Percentiles rank a stretch among this genome's conserved stretches.
These are phyloP conservation scores for Lymantria dispar DNA, from an alignment of 2,888 invertebrate species.

Conservation along the genomic window DNA sequence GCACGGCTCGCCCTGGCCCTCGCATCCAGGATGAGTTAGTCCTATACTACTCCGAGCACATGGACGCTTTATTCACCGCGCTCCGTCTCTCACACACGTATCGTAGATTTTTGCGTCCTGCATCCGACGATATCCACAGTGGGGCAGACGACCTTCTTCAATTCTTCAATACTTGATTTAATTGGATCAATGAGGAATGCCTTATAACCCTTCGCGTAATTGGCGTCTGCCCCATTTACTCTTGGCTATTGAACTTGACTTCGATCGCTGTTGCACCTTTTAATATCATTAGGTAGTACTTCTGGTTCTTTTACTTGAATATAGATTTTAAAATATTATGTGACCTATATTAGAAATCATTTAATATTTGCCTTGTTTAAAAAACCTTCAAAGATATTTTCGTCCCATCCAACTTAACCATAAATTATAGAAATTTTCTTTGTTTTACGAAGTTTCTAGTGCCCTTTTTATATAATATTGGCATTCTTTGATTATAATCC, in stretches of 20 bases:
- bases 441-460: constrained; percentile 13
- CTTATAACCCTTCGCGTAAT: constrained; percentile 11
- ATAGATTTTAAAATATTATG: constrained; percentile 19
- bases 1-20: constrained; percentile 77
- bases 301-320: constrained; percentile 23
- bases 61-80: constrained; percentile 64
- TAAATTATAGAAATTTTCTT: constrained; percentile 22
- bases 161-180: constrained; percentile 1
- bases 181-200: constrained; percentile 10
- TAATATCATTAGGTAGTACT: constrained; percentile 19
- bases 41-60: constrained; percentile 70
- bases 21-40: constrained; percentile 85
- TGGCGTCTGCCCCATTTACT: constrained; percentile 34
- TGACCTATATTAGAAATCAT: constrained; percentile 15
- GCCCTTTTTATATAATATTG: constrained; percentile 1
- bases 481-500: constrained; percentile 20
- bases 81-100: constrained; percentile 41
- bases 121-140: constrained; percentile 27
- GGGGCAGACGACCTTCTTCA: constrained; percentile 26
- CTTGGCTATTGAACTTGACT: constrained; percentile 30
- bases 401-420: constrained; percentile 19
- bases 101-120: constrained; percentile 30
- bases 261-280: constrained; percentile 33
- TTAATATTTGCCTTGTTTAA: background rate
- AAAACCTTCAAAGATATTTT: constrained; percentile 25